phyloP scores from a whole-genome alignment of 2,113 vertebrate genomes.

The Pachypanchax playfairii region DNA sequence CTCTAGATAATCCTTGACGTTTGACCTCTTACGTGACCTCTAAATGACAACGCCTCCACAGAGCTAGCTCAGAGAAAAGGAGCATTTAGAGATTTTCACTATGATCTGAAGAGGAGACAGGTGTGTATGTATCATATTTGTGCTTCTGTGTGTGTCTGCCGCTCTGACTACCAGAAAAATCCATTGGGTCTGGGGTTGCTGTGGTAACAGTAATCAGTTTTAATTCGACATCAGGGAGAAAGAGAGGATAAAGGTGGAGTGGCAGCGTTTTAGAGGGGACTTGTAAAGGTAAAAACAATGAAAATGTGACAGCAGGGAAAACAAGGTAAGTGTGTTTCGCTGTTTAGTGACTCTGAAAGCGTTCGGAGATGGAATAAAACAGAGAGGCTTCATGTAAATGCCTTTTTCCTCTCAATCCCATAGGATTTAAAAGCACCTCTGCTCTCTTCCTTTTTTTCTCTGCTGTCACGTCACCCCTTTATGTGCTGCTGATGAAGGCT shows the following conservation, averaged over 20 bases:
- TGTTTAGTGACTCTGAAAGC: slow-evolving; percentile 28
- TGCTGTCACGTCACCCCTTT: slow-evolving; percentile 5
- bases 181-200: slow-evolving; percentile 85
- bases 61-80: not conserved
- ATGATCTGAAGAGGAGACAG: slow-evolving; percentile 31
- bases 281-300: slow-evolving; percentile 33
- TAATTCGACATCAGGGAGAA: slow-evolving; percentile 67
- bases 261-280: slow-evolving; percentile 38
- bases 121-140: not conserved
- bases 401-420: slow-evolving; percentile 46
- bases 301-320: slow-evolving; percentile 42
- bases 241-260: slow-evolving; percentile 42
- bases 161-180: slow-evolving; percentile 69
- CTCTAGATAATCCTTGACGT: too few species aligned
- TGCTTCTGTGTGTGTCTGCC: slow-evolving; percentile 21
- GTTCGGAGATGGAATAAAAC: slow-evolving; percentile 22
- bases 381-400: slow-evolving; percentile 51
- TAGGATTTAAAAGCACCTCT: slow-evolving; percentile 42
- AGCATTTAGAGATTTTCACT: slow-evolving; percentile 50
- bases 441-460: slow-evolving; percentile 33
- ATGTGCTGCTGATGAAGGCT: slow-evolving; percentile 2
- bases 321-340: slow-evolving; percentile 22
- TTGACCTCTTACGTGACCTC: slow-evolving; percentile 32
- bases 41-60: slow-evolving; percentile 1
- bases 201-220: slow-evolving; percentile 80